A percentile compares a stretch with the other conserved stretches of the same genome.
These are phyloP conservation scores for Vollenhovia emeryi DNA, from an alignment of 1,140 invertebrate genomes.

Conservation along the genomic window DNA sequence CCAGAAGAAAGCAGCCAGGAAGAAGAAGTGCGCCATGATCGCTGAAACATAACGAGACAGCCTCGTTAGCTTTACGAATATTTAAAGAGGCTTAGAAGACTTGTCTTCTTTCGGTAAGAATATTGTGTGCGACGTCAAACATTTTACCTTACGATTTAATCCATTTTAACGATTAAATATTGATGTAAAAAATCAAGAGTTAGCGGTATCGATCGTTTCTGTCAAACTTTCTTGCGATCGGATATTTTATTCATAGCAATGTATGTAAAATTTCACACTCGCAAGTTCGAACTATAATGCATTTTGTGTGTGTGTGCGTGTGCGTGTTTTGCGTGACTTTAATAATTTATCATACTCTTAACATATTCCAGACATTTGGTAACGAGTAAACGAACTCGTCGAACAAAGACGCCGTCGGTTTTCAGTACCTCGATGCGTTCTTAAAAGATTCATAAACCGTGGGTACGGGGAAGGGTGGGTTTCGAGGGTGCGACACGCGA, in stretches of 20 bases:
- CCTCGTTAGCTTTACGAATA: constrained; percentile 47
- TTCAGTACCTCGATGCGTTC: constrained; percentile 41
- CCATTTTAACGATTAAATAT: background rate
- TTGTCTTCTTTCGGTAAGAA: background rate
- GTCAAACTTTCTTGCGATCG: background rate
- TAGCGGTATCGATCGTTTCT: background rate
- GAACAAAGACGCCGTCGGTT: constrained; percentile 38
- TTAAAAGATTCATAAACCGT: constrained; percentile 64
- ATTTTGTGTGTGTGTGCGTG: background rate
- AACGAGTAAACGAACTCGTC: constrained; percentile 24
- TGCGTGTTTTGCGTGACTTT: background rate
- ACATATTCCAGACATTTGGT: constrained; percentile 7
- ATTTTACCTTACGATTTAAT: background rate
- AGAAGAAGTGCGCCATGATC: constrained; percentile 96
- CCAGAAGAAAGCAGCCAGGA: constrained; percentile 98
- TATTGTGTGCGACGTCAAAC: background rate
- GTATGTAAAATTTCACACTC: background rate
- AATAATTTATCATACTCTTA: constrained; percentile 25
- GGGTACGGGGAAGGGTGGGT: constrained; percentile 2
- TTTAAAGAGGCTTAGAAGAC: constrained; percentile 2
- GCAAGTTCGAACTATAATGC: background rate
- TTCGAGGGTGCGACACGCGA: constrained; percentile 17
- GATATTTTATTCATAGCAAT: background rate
- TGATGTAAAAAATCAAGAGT: background rate
- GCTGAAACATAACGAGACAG: constrained; percentile 87